phyloP scores from a whole-genome alignment of 2,113 vertebrate species.

The Mellivora capensis region DNA sequence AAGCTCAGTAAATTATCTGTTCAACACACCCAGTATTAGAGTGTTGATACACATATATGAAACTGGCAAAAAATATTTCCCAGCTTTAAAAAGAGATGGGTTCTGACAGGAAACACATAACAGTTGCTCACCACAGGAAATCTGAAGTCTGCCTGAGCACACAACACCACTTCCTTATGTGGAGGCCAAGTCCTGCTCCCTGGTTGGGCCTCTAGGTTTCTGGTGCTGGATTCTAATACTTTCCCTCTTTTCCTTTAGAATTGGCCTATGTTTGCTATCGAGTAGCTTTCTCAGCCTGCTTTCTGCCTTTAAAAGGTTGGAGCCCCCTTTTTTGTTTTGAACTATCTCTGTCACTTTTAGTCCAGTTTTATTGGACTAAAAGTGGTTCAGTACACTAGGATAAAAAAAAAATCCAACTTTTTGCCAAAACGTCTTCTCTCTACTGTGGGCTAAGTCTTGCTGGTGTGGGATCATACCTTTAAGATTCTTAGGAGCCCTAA shows the following conservation, averaged over 20 bases:
- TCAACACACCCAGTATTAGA: neutral
- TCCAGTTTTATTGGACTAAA: neutral
- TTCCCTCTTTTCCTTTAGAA: neutral
- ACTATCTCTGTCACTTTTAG: neutral
- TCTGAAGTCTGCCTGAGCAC: neutral
- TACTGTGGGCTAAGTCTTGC: neutral
- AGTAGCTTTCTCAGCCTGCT: neutral
- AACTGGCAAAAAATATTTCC: neutral
- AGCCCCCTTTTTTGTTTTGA: neutral
- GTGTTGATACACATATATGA: neutral
- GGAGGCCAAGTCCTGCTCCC: neutral
- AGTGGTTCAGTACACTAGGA: neutral
- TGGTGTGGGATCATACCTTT: neutral
- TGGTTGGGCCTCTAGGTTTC: neutral
- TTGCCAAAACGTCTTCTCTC: neutral
- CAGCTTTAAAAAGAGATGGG: neutral
- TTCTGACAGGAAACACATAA: neutral
- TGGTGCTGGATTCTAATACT: neutral
- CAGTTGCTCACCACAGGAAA: neutral
- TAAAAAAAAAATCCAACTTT: neutral
- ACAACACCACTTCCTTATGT: neutral
- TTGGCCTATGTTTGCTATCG: neutral
- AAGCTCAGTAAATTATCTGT: neutral
- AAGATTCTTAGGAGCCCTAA: neutral
- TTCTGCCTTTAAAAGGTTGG: neutral